Evolutionary conservation across 2,113 vertebrate genomes (phyloP), one percentile per base, ranked within the genome.

Genomic region (Atractosteus spatula): DNA sequence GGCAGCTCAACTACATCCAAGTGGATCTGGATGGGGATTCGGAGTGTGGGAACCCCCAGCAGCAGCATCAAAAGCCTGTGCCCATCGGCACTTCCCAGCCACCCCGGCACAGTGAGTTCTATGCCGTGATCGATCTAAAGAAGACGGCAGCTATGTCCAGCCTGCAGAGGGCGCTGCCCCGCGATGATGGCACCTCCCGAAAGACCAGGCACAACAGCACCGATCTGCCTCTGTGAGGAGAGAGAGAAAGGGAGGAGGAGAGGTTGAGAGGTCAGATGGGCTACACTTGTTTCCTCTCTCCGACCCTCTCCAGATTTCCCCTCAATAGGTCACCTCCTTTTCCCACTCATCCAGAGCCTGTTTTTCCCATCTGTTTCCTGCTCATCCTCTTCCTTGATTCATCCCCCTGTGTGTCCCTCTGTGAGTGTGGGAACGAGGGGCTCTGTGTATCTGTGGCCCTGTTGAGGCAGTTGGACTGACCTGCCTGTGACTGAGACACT

Each of bases 141-240:
- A 99, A 99, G 92, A 99, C 97, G 0, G 97, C 92, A 67, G 97
- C 97, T 85, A 99, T 99, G 97, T 98, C 96, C 85, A 98, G 90
- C 84, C 88, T 99, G 86, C 97, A 99, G 88, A 94, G 96, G 85
- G 97, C 97, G 7, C 92, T 97, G 87, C 97, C 97, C 17, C 92
- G 94, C 55, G 97, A 99, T 13, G 97, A 99, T 54, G 97, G 97
- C 73, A 98, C 97, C 7, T 93, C 96, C 7, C 90, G 97, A 87
- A 99, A 99, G 87, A 99, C 97, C 59, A 94, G 97, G 73, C 97
- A 99, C 89, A 99, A 99, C 92, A 99, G 97, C 93, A 98, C 97
- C 54, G 97, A 98, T 91, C 94, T 99, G 93, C 97, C 97, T 84
- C 92, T 99, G 83, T 98, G 88, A 91, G 81, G 74, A 78, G 83